Evolutionary conservation across 1,140 invertebrate genomes (phyloP).

Genomic region (Homarus americanus): DNA sequence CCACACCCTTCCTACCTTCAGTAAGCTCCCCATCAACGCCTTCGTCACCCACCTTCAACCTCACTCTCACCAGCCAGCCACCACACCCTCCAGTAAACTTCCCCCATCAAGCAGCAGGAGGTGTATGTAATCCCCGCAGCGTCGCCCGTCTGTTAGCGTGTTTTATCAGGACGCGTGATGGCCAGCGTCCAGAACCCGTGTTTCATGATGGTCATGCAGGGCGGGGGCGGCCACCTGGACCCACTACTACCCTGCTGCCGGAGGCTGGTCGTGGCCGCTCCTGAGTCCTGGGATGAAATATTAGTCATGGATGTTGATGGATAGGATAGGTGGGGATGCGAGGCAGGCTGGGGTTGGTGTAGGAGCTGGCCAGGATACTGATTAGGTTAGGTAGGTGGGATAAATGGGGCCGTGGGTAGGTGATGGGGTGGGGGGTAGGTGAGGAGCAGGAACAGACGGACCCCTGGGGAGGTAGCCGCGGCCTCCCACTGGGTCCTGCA

Average conservation of each 20-base stretch:
- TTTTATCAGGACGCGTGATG: neutral
- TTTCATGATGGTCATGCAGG: too few relatives aligned
- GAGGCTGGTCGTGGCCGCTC: neutral
- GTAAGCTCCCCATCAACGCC: neutral
- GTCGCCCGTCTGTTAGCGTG: neutral
- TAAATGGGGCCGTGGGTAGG: neutral
- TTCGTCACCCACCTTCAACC: too few relatives aligned
- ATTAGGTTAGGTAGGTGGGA: neutral
- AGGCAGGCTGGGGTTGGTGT: neutral
- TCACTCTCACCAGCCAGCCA: too few relatives aligned
- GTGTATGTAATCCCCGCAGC: neutral
- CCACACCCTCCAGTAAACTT: too few relatives aligned
- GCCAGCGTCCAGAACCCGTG: neutral
- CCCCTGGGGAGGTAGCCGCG: too few relatives aligned
- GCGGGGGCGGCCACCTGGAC: too few relatives aligned
- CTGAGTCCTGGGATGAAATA: neutral
- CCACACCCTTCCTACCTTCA: neutral
- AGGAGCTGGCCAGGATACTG: neutral
- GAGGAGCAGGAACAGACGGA: neutral
- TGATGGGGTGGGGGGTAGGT: neutral
- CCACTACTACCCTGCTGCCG: neutral
- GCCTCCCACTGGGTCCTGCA: too few relatives aligned
- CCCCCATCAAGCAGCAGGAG: neutral
- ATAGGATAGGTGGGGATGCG: neutral
- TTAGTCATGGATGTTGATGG: neutral